A percentile compares a stretch with the other conserved stretches of the same genome.
phyloP scores from a whole-genome alignment of 2,797 vertebrate species.

The Yasuhikotakia modesta region DNA sequence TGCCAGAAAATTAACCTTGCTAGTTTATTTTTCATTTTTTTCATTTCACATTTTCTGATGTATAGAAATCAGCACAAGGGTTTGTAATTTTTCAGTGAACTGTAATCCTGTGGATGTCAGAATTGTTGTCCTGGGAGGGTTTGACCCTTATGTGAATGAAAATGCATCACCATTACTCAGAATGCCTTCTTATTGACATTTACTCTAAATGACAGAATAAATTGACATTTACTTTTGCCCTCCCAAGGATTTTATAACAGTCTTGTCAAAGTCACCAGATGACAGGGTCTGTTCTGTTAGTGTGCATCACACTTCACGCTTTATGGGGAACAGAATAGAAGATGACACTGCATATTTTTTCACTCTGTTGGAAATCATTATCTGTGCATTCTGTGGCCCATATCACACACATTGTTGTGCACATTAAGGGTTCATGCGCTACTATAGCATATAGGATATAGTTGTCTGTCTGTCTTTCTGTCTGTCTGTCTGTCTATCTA shows the following conservation, averaged over 20 bases:
- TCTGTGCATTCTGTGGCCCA: not conserved
- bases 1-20: no score
- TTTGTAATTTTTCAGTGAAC: no score
- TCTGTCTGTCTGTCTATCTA: no score
- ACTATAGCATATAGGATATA: not conserved
- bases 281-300: not conserved
- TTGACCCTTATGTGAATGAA: not conserved
- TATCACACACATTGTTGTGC: not conserved
- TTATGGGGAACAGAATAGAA: not conserved
- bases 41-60: no score
- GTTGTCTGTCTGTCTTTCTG: no score
- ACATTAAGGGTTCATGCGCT: not conserved
- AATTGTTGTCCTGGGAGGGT: not conserved
- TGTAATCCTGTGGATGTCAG: not conserved
- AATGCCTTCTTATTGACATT: conserved; percentile 35
- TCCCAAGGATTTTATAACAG: conserved; percentile 19
- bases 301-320: not conserved
- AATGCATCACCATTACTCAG: conserved; percentile 5
- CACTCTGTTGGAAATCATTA: not conserved
- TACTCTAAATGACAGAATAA: conserved; percentile 23
- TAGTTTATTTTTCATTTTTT: no score
- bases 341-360: conserved; percentile 9
- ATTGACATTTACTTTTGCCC: conserved; percentile 28
- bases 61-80: no score
- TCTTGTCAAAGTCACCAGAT: conserved; percentile 21